Evolutionary conservation across 2,888 invertebrate species (phyloP), one percentile per base, ranked within the genome.

Genomic region (Sthenelais limicola): DNA sequence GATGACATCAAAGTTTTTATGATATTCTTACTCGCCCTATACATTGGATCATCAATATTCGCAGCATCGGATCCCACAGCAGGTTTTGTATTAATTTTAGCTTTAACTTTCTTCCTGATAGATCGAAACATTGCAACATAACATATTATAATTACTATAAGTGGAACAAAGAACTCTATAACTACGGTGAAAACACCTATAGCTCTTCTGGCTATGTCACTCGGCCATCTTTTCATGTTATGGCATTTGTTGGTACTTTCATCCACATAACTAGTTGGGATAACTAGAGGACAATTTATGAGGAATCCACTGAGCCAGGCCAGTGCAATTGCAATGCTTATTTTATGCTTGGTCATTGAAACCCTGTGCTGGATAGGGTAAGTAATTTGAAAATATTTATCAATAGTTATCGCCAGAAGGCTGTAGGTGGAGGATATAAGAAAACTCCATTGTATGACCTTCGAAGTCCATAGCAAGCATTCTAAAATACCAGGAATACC

Each of bases 1-100:
- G 76, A 54, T 4, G 74, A 33, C 18, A 33, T 49, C 51, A 76
- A 30, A 3, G 77, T 76, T 43, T 77, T 77, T 24, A 77, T 18
- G 28, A 74, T 51, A 62, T 76, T 77, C 18, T 33, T 35, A 4
- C 67, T 35, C 5, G 70, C 72, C 15, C 2, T 28, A 32, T 3
- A 2, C 35, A 15, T 56, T 4, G 9, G 4, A 9, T 48, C 24
- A 5, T 4, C 9, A 3, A 4, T 9, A 48, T 3, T 48, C 2
- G 9, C 24, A 7, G 3, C 9, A 5, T 5, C 2, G 48, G 48
- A 48, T 48, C 21, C n/a, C 3, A n/a, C 26, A 9, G 5, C 3
- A 24, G 7, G 9, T 5, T 51, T 51, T 7, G 12, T 51, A n/a
- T 7, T 43, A 43, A 43, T 43, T 43, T 43, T 43, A 43, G 43